Percentiles rank a stretch among this genome's conserved stretches.
phyloP scores from a whole-genome alignment of 1,140 invertebrate genomes.

The Coelopa frigida region DNA sequence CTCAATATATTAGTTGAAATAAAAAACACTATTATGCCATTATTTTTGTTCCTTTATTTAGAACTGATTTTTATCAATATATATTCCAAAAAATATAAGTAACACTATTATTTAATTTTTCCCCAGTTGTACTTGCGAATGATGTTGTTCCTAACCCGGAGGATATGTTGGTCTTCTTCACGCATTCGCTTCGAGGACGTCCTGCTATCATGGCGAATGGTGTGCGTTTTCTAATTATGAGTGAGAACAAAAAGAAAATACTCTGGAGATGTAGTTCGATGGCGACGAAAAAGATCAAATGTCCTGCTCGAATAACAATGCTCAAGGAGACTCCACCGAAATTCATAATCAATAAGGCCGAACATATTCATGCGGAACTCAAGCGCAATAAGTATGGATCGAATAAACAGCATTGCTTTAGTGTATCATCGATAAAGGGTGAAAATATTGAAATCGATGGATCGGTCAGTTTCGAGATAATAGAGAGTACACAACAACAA shows the following conservation, averaged over 20 bases:
- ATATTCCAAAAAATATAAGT: conserved; percentile 11
- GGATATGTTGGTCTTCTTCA: conserved; percentile 39
- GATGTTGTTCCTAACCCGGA: conserved; percentile 39
- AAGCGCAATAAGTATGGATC: conserved; percentile 42
- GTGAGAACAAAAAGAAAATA: conserved; percentile 43
- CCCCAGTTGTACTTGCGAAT: conserved; percentile 37
- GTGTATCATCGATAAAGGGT: not conserved
- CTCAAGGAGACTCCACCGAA: conserved; percentile 39
- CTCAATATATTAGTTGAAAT: not conserved
- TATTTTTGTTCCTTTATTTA: not conserved
- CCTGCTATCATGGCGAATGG: conserved; percentile 43
- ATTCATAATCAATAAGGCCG: conserved; percentile 40
- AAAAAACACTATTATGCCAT: not conserved
- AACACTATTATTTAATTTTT: conserved; percentile 7
- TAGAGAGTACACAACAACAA: not conserved
- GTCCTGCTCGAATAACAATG: conserved; percentile 43
- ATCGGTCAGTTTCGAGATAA: conserved; percentile 18
- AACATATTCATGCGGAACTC: conserved; percentile 39
- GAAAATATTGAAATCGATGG: conserved; percentile 16
- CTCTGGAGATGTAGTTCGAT: conserved; percentile 44
- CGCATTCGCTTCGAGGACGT: conserved; percentile 38
- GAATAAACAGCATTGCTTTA: conserved; percentile 19
- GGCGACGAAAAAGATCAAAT: conserved; percentile 43
- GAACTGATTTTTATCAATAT: not conserved
- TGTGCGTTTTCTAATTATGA: conserved; percentile 42